Conservation (phyloP, 2,113 vertebrate genomes). For the Sander lucioperca region DNA sequence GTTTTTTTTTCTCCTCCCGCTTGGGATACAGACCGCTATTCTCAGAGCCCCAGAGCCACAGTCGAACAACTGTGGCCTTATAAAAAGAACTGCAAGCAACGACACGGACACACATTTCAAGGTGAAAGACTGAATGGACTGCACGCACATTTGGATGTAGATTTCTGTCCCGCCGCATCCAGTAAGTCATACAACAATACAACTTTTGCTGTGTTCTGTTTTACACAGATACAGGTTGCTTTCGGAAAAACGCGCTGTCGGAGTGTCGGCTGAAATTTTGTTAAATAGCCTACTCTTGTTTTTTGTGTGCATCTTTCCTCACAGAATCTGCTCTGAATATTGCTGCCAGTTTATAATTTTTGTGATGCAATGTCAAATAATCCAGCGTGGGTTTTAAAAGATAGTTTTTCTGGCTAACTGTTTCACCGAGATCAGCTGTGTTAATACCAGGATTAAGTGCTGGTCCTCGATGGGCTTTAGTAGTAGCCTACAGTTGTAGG, state of each 20-base stretch:
- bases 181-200: conserved; percentile 56
- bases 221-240: conserved; percentile 19
- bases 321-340: not conserved
- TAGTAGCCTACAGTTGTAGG: not conserved
- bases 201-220: conserved; percentile 34
- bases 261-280: not conserved
- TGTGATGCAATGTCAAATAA: not conserved
- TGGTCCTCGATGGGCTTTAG: not conserved
- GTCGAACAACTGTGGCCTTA: conserved; percentile 51
- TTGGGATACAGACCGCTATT: conserved; percentile 67
- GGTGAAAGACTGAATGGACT: conserved; percentile 34
- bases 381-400: not conserved
- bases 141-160: conserved; percentile 25
- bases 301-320: conserved; percentile 8
- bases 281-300: not conserved
- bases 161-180: not conserved
- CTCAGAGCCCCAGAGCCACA: conserved; percentile 42
- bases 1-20: conserved; percentile 15
- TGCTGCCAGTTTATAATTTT: not conserved
- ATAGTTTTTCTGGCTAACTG: conserved; percentile 12
- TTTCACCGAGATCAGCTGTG: conserved; percentile 15
- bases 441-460: not conserved
- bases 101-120: conserved; percentile 35
- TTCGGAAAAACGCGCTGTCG: not conserved
- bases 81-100: conserved; percentile 39